Base-by-base conservation (phyloP, 2,888 invertebrate genomes). In the Pristionchus japonicus region DNA sequence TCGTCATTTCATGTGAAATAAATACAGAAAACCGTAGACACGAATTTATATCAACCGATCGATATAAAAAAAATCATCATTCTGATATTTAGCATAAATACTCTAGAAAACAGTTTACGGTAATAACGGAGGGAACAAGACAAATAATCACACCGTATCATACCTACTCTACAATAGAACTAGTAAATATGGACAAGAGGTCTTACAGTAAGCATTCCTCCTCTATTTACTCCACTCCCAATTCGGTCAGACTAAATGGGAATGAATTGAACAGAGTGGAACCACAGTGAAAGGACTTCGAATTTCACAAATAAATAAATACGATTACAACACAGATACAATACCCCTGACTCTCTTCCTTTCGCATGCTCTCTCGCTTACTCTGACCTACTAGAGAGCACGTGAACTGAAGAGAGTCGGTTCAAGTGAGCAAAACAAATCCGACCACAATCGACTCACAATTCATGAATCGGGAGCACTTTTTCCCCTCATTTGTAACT, bases 121-220 rank as follows among this genome's bases (percentile, higher is more conserved):
- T n/a, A 27, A 23, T n/a, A 27, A 77, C 43, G 77, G 43, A 77
- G 77, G 43, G 43, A 31, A 34, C 31, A 23, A 43, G 43, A 77
- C 47, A 77, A n/a, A 77, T 77, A 77, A 47, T 77, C 77, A 77
- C 77, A 77, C 77, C 77, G 77, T 77, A 77, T 77, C 43, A 77
- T 77, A 43, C 47, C 77, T 77, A 77, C 43, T 77, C 77, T 77
- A 77, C 77, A 77, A 77, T 77, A 77, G 43, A 40, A 77, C 77
- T 77, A 77, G 77, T 77, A n/a, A n/a, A n/a, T n/a, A 77, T 77
- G 43, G 77, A 77, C 77, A 77, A 77, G 43, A 77, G n/a, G 77
- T n/a, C n/a, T 43, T 43, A 47, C n/a, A n/a, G n/a, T 2, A 27
- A 27, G 27, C 23, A n/a, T 15, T 13, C n/a, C 77, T 34, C 9